Percentiles rank a stretch among this genome's conserved stretches.
Evolutionary conservation across 1,140 invertebrate genomes (phyloP).

Genomic region (Neuroterus valhalla): DNA sequence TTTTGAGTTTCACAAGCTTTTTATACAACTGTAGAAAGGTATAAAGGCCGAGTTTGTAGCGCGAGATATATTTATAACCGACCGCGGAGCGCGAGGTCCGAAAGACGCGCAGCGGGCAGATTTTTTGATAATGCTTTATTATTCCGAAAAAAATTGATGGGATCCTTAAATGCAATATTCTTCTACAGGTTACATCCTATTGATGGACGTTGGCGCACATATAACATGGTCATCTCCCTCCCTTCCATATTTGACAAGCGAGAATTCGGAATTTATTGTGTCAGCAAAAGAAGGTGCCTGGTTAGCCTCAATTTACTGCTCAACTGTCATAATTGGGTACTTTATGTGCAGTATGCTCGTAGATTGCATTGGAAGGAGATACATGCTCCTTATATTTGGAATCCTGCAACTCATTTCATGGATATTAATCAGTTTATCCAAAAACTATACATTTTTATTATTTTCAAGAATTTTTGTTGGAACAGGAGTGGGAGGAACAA

Average conservation of each 20-base stretch:
- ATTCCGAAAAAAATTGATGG: too few relatives aligned
- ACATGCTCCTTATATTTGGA: constrained; percentile 58
- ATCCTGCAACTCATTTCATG: constrained; percentile 60
- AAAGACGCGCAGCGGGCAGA: too few relatives aligned
- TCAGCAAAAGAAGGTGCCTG: constrained; percentile 43
- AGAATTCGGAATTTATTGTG: background rate
- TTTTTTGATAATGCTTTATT: too few relatives aligned
- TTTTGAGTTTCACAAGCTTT: too few relatives aligned
- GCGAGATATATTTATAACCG: too few relatives aligned
- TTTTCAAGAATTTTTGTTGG: constrained; percentile 68
- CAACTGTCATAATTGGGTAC: constrained; percentile 59
- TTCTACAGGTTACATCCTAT: background rate
- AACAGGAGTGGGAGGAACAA: constrained; percentile 74
- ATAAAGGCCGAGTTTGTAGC: too few relatives aligned
- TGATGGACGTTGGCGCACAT: background rate
- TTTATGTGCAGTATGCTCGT: constrained; percentile 57
- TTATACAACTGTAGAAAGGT: too few relatives aligned
- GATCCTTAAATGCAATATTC: too few relatives aligned
- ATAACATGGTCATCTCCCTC: background rate
- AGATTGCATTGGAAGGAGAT: constrained; percentile 64
- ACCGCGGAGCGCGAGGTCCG: too few relatives aligned
- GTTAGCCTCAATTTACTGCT: constrained; percentile 65
- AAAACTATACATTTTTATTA: constrained; percentile 54
- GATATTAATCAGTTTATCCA: constrained; percentile 62
- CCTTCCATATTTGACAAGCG: background rate